Evolutionary conservation across 2,797 vertebrate genomes (phyloP), one percentile per base, ranked within the genome.

Genomic region (Enteromius anoplus): DNA sequence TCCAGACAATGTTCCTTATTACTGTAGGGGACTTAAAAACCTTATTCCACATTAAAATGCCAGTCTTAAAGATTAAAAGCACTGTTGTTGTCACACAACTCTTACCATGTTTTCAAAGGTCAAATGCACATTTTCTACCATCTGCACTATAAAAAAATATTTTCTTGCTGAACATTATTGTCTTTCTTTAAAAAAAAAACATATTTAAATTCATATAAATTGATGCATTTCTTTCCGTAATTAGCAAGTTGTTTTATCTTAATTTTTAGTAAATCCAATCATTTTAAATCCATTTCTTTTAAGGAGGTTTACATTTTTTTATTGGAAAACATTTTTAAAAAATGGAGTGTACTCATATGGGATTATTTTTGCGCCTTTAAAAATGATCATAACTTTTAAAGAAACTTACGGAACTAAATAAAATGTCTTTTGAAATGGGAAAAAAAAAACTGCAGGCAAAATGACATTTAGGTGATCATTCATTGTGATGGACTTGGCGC

Each of bases 1-100:
- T 53, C 75, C 51, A 81, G 60, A 84, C 55, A 76, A 75, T 53
- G 34, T 5, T 55, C 15, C 34, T 26, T 75, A 53, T 34, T 75
- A 53, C 23, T 82, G 72, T 58, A 58, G 0, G 45, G 26, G 47
- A 66, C 34, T 6, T 65, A 23, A 77, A 51, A 70, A 26, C 4
- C 14, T 11, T 5, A 42, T 42, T 7, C 9, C n/a, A 55, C 21
- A 69, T 40, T 40, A 53, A 80, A 70, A 70, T 26, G 5, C 21
- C 73, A 15, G n/a, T 40, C 37, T 75, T 3, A 55, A 40, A 37
- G 37, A 47, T 26, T 42, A 23, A 1, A 58, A 55, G 53, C 71
- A 12, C 53, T 40, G 34, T 40, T 32, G 62, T 64, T 65, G 29
- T 34, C 29, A 32, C 62, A 34, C 15, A 65, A 65, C 15, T 19